Conservation (phyloP, 2,113 vertebrate species). For the Pandion haliaetus region DNA sequence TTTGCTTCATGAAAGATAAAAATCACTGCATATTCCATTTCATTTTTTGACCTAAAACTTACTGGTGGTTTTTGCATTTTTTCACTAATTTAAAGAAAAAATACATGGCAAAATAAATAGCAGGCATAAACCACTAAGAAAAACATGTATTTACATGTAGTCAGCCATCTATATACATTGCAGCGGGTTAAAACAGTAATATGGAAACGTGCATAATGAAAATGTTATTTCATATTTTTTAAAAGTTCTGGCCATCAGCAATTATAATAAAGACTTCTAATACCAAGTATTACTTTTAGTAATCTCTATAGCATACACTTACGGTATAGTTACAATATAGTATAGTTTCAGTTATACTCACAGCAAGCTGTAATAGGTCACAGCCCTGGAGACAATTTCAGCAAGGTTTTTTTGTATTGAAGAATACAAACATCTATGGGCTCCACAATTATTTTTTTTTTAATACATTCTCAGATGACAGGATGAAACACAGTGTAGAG, state of each 20-base stretch:
- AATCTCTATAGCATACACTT: not conserved
- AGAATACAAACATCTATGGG: not conserved
- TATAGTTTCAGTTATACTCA: not conserved
- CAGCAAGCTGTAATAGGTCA: not conserved
- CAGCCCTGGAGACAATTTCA: not conserved
- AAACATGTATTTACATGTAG: not conserved
- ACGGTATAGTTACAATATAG: not conserved
- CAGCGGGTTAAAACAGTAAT: not conserved
- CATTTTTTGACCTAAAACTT: not conserved
- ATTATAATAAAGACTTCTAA: not conserved
- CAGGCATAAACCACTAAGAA: not conserved
- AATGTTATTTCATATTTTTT: not conserved
- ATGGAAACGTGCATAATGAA: not conserved
- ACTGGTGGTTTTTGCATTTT: not conserved
- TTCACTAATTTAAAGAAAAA: not conserved
- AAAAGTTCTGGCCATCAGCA: not conserved
- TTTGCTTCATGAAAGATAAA: not conserved
- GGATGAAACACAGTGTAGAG: not conserved
- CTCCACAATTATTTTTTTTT: not conserved
- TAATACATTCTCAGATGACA: not conserved
- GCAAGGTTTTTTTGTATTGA: not conserved
- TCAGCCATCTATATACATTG: not conserved
- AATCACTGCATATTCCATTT: not conserved
- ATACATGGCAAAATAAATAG: not conserved
- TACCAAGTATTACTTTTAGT: not conserved